These are phyloP conservation scores for Capitulum mitella DNA, from an alignment of 2,888 invertebrate species.

Conservation along the genomic window DNA sequence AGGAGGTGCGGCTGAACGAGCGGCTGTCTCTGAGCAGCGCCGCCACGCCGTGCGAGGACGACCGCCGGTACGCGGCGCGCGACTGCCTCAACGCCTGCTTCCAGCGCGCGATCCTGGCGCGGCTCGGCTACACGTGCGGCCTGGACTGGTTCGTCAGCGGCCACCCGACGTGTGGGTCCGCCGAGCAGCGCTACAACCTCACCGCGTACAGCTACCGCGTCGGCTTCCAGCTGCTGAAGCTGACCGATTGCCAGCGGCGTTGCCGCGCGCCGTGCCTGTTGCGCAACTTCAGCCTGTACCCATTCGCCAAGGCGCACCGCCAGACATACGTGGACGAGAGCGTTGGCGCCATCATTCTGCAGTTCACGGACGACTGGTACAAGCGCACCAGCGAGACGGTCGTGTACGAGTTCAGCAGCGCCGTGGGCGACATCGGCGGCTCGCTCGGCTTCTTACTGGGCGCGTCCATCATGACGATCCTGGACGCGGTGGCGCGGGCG, in stretches of 20 bases:
- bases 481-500: neutral
- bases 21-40: neutral
- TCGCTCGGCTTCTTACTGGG: neutral
- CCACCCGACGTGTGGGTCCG: neutral
- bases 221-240: neutral
- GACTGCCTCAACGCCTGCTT: constrained; percentile 2
- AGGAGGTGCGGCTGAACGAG: neutral
- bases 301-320: neutral
- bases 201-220: neutral
- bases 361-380: neutral
- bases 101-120: neutral
- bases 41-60: neutral
- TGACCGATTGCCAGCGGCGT: neutral
- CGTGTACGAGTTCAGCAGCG: neutral
- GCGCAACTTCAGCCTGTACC: neutral
- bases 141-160: neutral
- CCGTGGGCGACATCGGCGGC: neutral
- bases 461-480: neutral
- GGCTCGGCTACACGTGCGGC: neutral
- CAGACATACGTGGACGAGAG: neutral
- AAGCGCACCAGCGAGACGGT: neutral
- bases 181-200: neutral
- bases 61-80: neutral
- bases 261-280: neutral
- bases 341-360: neutral